phyloP scores from a whole-genome alignment of 2,888 invertebrate genomes.

The Apoda limacodes region DNA sequence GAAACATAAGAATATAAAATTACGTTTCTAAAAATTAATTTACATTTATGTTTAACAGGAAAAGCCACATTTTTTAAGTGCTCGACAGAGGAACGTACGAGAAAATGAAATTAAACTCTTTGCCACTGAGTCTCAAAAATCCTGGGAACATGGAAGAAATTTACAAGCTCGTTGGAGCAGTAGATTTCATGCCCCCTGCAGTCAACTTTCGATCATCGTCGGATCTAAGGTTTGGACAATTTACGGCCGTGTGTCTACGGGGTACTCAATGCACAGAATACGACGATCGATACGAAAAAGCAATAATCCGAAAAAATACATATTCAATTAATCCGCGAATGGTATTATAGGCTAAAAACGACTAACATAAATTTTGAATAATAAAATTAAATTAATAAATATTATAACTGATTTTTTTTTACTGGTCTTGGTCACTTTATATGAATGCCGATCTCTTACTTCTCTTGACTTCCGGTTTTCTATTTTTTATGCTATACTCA shows the following conservation, averaged over 20 bases:
- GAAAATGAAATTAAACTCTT: no score
- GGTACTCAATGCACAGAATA: slow-evolving; percentile 8
- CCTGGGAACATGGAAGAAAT: slow-evolving; percentile 2
- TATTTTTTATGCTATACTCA: no score
- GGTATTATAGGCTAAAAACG: slow-evolving; percentile 5
- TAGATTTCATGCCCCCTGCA: no score
- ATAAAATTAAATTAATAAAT: slow-evolving; percentile 5
- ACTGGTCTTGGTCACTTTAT: slow-evolving; percentile 3
- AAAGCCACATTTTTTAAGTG: no score
- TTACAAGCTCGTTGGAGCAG: no score
- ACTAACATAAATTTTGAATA: slow-evolving; percentile 4
- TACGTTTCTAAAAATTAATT: no score
- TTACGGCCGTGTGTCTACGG: slow-evolving; percentile 7
- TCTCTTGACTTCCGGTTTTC: no score
- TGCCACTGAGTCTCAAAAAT: slow-evolving; percentile 4
- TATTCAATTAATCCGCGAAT: slow-evolving; percentile 5
- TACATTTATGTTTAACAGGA: no score
- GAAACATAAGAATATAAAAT: no score
- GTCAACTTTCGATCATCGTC: slow-evolving; percentile 1
- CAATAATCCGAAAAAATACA: slow-evolving; percentile 4
- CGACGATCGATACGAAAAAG: slow-evolving; percentile 5
- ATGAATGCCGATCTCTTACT: no score
- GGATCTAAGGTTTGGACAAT: slow-evolving; percentile 3
- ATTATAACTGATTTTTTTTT: slow-evolving; percentile 5
- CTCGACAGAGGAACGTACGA: no score